A percentile compares a stretch with the other conserved stretches of the same genome.
Conservation (phyloP, 2,113 vertebrate species). For the Ancistrus triradiatus region DNA sequence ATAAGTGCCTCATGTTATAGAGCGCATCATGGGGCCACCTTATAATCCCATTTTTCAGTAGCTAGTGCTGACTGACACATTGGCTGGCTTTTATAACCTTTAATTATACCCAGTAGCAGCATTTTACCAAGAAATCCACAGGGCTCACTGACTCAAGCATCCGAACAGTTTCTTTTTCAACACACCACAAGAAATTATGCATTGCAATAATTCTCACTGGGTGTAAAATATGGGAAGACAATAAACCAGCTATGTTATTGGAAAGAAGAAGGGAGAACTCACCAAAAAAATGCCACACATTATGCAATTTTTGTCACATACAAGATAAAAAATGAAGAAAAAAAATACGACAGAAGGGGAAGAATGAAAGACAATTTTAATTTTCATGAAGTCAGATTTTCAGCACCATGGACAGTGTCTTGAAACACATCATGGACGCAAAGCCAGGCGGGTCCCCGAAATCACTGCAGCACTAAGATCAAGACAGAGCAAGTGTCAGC, state of each 20-base stretch:
- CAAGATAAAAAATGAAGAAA: neutral
- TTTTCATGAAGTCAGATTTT: constrained; percentile 37
- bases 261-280: neutral
- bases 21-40: constrained; percentile 10
- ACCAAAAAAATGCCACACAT: too few species aligned
- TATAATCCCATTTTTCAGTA: too few species aligned
- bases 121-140: neutral
- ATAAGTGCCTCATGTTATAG: neutral
- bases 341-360: constrained; percentile 5
- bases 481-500: too few species aligned
- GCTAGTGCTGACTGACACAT: too few species aligned
- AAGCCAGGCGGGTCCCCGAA: too few species aligned
- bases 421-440: neutral
- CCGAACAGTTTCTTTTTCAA: neutral
- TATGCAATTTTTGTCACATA: neutral
- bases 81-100: too few species aligned
- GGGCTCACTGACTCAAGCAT: neutral
- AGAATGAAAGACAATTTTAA: too few species aligned
- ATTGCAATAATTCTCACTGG: neutral
- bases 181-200: neutral
- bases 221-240: neutral
- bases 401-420: constrained; percentile 53
- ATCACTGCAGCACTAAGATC: neutral
- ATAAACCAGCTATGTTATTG: neutral
- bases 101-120: too few species aligned